These are phyloP conservation scores for Mohoua ochrocephala DNA, from an alignment of 2,113 vertebrate genomes.

Conservation along the genomic window DNA sequence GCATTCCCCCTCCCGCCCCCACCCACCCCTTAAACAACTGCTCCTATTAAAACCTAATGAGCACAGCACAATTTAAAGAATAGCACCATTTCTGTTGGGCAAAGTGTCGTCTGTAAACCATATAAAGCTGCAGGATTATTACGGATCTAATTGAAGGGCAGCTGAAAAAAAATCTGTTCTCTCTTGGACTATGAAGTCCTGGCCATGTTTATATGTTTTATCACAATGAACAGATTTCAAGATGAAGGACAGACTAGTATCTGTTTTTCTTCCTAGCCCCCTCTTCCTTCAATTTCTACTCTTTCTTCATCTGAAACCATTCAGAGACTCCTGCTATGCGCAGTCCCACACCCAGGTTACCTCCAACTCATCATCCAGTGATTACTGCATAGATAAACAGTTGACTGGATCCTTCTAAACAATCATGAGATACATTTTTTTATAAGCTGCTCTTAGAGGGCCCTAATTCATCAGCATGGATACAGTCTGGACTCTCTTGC, in stretches of 20 bases:
- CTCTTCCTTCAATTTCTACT: background rate
- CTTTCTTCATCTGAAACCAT: constrained; percentile 27
- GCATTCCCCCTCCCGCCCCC: constrained; percentile 41
- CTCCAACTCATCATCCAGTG: constrained; percentile 21
- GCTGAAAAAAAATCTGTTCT: constrained; percentile 25
- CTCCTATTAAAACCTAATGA: constrained; percentile 76
- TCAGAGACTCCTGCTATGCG: background rate
- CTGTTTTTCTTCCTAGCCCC: constrained; percentile 48
- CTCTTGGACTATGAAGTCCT: background rate
- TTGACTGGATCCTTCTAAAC: constrained; percentile 17
- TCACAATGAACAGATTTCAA: constrained; percentile 49
- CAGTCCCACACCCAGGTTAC: background rate
- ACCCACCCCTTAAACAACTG: constrained; percentile 68
- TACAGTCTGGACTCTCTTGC: background rate
- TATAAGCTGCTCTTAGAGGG: constrained; percentile 20
- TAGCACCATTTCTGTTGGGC: constrained; percentile 31
- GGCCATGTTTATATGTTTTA: constrained; percentile 47
- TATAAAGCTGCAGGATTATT: constrained; percentile 56
- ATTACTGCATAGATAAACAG: constrained; percentile 34
- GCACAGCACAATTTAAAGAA: constrained; percentile 59
- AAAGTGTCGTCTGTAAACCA: constrained; percentile 47
- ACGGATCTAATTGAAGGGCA: constrained; percentile 50
- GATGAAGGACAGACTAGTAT: constrained; percentile 52
- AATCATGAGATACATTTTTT: constrained; percentile 25
- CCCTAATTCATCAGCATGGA: background rate